Evolutionary conservation across 1,140 invertebrate species (phyloP).

Genomic region (Drosophila jambulina): DNA sequence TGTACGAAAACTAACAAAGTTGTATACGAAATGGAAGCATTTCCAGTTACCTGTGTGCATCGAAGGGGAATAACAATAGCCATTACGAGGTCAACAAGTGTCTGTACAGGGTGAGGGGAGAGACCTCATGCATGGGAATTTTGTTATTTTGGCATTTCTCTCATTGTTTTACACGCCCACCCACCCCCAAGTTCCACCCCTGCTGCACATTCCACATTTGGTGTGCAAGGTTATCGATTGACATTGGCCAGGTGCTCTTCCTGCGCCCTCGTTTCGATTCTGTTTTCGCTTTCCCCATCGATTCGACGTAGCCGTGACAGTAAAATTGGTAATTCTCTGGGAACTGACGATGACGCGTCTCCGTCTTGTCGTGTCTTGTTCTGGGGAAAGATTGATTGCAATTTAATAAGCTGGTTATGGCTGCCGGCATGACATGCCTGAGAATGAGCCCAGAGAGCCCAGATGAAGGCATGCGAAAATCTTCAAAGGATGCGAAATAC

Average conservation of each 20-base stretch:
- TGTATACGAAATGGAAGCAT: not conserved
- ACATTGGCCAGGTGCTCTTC: slow-evolving; percentile 62
- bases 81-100: slow-evolving; percentile 66
- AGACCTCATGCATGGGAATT: slow-evolving; percentile 21
- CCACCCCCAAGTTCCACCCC: not conserved
- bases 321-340: slow-evolving; percentile 41
- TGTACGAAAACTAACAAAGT: not conserved
- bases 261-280: slow-evolving; percentile 37
- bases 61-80: slow-evolving; percentile 15
- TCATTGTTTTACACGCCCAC: slow-evolving; percentile 13
- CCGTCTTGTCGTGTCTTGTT: slow-evolving; percentile 10
- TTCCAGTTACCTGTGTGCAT: slow-evolving; percentile 9
- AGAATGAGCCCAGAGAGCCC: not conserved
- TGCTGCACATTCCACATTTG: slow-evolving; percentile 35
- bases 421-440: not conserved
- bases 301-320: slow-evolving; percentile 33
- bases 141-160: slow-evolving; percentile 41
- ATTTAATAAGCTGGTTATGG: slow-evolving; percentile 50
- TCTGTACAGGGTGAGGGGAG: slow-evolving; percentile 26
- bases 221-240: slow-evolving; percentile 68
- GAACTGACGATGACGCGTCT: slow-evolving; percentile 22
- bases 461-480: not conserved
- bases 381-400: slow-evolving; percentile 45
- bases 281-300: slow-evolving; percentile 50
- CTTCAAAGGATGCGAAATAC: not conserved